Evolutionary conservation across 2,888 invertebrate species (phyloP), one percentile per base, ranked within the genome.

Genomic region (Drosophila meridiana): DNA sequence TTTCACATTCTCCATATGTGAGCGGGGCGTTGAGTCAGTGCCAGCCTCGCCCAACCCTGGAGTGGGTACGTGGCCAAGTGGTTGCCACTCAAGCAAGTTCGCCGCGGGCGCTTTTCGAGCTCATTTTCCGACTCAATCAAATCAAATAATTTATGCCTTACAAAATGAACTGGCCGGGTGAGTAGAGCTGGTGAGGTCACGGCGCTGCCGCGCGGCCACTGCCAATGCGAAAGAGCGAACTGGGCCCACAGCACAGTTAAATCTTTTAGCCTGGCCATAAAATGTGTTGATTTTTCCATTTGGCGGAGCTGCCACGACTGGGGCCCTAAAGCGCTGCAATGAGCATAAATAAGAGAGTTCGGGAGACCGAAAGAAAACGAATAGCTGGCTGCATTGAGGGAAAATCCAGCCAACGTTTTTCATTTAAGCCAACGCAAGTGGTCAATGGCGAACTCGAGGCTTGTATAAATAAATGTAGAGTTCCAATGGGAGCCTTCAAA

Each of bases 91-190:
- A 20, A 48, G 50, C 53, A 82, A 82, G 60, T 40, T 50, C 14
- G 84, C 91, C 89, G 69, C 64, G 79, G 91, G 91, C 88, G 69
- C 67, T 91, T 86, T 88, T 80, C 87, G 86, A 91, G 90, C 91
- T 91, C 89, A 89, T 91, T 91, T 91, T 86, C 85, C 88, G 88
- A 89, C 91, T 90, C 91, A 92, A 92, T 92, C 92, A 92, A 91
- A 91, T 89, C 83, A 91, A 90, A 91, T 92, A 92, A 90, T 89
- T 91, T 91, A 92, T 92, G 87, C 80, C 64, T 80, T 60, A 75
- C 76, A 75, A 87, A 91, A 78, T 81, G 76, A 90, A 81, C 80
- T 89, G 87, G 80, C 89, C 89, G 67, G 78, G 76, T 84, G 79
- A 85, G 86, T 74, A 88, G 88, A 89, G 89, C 80, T 73, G 89